Conservation (phyloP, 2,888 invertebrate genomes). For the Blastobasis adustella region DNA sequence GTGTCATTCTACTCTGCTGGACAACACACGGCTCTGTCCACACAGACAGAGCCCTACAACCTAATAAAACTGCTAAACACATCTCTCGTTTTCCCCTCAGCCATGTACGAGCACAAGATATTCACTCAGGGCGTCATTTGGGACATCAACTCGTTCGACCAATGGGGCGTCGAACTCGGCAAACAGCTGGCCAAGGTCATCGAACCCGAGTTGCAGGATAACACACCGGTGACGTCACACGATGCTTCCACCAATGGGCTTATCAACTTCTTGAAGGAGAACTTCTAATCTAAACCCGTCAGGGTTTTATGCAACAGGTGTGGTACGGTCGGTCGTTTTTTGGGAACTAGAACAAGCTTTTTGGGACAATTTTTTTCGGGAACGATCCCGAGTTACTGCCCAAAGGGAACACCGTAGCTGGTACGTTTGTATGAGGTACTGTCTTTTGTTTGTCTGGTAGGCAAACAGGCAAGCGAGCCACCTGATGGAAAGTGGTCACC, state of each 20-base stretch:
- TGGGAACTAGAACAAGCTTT: too few relatives aligned
- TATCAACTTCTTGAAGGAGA: slow-evolving; percentile 92
- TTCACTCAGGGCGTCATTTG: slow-evolving; percentile 98
- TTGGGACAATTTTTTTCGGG: too few relatives aligned
- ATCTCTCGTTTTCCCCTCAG: slow-evolving; percentile 62
- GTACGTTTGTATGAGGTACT: too few relatives aligned
- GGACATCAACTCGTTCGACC: slow-evolving; percentile 99
- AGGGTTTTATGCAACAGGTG: too few relatives aligned
- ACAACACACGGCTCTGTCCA: too few relatives aligned
- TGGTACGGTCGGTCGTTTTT: background rate
- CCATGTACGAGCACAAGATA: slow-evolving; percentile 99
- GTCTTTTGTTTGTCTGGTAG: too few relatives aligned
- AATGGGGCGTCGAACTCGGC: slow-evolving; percentile 99
- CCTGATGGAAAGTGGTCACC: too few relatives aligned
- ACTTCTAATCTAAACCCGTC: slow-evolving; percentile 36
- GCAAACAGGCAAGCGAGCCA: too few relatives aligned
- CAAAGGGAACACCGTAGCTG: too few relatives aligned
- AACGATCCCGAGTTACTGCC: too few relatives aligned
- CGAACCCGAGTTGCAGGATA: slow-evolving; percentile 90
- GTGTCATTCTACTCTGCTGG: too few relatives aligned
- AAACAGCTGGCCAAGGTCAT: slow-evolving; percentile 99
- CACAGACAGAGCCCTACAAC: too few relatives aligned
- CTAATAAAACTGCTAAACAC: background rate
- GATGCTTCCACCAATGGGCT: slow-evolving; percentile 98
- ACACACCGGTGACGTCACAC: slow-evolving; percentile 81